These are phyloP conservation scores for Synergus gifuensis DNA, from an alignment of 2,888 invertebrate genomes.

Conservation along the genomic window DNA sequence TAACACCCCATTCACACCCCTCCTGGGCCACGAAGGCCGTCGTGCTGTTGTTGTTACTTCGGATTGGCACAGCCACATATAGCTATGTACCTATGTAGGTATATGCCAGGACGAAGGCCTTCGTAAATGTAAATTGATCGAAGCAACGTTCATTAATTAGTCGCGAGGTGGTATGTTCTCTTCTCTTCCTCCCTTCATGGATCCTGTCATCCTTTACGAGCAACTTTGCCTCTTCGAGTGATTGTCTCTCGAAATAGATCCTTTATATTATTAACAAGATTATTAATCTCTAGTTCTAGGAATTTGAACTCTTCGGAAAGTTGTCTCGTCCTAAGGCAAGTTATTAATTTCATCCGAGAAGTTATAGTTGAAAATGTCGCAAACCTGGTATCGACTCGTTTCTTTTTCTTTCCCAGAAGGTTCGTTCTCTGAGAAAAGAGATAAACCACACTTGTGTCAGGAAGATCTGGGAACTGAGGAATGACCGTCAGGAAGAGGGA, in stretches of 20 bases:
- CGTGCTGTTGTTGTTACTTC: slow-evolving; percentile 41
- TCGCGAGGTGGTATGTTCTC: slow-evolving; percentile 70
- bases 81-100: slow-evolving; percentile 37
- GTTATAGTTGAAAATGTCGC: neutral
- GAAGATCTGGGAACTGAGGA: slow-evolving; percentile 3
- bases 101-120: slow-evolving; percentile 53
- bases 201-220: neutral
- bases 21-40: slow-evolving; percentile 49
- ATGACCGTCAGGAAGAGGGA: neutral
- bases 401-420: neutral
- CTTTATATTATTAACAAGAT: neutral
- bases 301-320: too few species aligned
- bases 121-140: slow-evolving; percentile 76
- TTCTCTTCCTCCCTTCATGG: slow-evolving; percentile 46
- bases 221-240: neutral
- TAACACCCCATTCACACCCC: slow-evolving; percentile 60
- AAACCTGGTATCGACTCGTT: neutral
- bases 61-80: slow-evolving; percentile 42
- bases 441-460: neutral
- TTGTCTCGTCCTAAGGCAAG: too few species aligned
- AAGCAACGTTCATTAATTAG: slow-evolving; percentile 76
- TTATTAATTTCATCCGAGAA: neutral
- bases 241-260: neutral
- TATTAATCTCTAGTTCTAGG: too few species aligned
- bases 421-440: neutral